Base-by-base conservation (phyloP, 2,113 vertebrate species). In the Electrona antarctica region DNA sequence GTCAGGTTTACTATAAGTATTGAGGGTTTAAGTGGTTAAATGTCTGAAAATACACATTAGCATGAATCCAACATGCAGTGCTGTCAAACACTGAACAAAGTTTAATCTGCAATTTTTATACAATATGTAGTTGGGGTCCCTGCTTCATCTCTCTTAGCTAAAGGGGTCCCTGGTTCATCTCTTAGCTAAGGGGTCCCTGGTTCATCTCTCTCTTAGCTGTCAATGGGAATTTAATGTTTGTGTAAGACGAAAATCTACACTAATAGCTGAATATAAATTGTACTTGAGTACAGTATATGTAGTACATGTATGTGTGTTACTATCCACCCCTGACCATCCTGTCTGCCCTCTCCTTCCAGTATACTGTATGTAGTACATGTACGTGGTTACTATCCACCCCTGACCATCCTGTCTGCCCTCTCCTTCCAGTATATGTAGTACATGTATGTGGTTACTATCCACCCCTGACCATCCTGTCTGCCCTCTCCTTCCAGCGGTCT, bases 401-500 rank as follows among this genome's bases (percentile, higher is more conserved):
- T 33, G 4, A 6, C 29, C 54, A 7, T n/a, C 10, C 69, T 74
- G 29, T 33, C 13, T 69, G 56, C 33, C 58, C 63, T 29, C 67
- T 56, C 76, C 71, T 71, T 48, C 8, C 80, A 99, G 97, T n/a
- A n/a, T n/a, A n/a, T n/a, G n/a, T n/a, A n/a, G n/a, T 21, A 21
- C 21, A 21, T 21, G 21, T 21, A 2, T 2, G 21, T 21, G 21
- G 21, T 21, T 21, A 21, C 21, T 21, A 21, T 57, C 55, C 41
- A 60, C n/a, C 60, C 52, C 50, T 33, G 4, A 6, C 33, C 54
- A 7, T n/a, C 10, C 69, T 74, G 33, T 41, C 13, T 69, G 56
- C 33, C 58, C 63, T 29, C 67, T 56, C 76, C 72, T 71, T 48
- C 8, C 80, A 99, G 97, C 11, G 98, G 98, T 10, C 92, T 99